These are phyloP conservation scores for Philaenus spumarius DNA, from an alignment of 1,140 invertebrate species.

Conservation along the genomic window DNA sequence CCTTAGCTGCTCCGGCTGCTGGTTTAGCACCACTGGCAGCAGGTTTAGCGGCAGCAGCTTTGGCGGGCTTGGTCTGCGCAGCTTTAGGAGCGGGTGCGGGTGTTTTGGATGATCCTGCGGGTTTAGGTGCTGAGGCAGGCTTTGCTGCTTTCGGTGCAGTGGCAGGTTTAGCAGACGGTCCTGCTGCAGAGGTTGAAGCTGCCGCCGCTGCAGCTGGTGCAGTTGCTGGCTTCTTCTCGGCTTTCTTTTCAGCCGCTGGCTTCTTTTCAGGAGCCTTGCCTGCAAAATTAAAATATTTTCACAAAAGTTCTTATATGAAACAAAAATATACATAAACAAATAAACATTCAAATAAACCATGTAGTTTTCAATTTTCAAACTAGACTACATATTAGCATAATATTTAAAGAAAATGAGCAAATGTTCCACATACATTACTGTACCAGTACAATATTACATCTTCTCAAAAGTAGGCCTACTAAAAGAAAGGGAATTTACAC, in stretches of 20 bases:
- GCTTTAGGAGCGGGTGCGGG: conserved; percentile 27
- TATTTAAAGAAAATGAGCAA: no score
- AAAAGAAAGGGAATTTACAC: no score
- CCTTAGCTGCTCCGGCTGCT: conserved; percentile 30
- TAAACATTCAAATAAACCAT: no score
- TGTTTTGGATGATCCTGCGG: conserved; percentile 28
- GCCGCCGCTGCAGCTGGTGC: conserved; percentile 41
- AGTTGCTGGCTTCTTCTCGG: conserved; percentile 41
- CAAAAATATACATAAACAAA: no score
- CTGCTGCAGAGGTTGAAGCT: conserved; percentile 27
- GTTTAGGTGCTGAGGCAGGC: conserved; percentile 33
- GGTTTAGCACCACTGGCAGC: conserved; percentile 33
- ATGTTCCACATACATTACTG: no score
- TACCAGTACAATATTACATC: no score
- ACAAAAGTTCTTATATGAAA: conserved; percentile 21
- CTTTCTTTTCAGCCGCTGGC: conserved; percentile 28
- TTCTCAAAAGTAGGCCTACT: no score
- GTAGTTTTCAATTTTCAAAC: no score
- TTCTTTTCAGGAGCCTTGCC: conserved; percentile 41
- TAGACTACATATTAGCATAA: no score
- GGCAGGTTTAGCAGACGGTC: conserved; percentile 26
- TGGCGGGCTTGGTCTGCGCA: conserved; percentile 30
- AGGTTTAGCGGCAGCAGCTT: conserved; percentile 33
- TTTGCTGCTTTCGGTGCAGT: conserved; percentile 37
- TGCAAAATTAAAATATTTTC: background rate